These are phyloP conservation scores for Perca schrenkii DNA, from an alignment of 2,113 vertebrate genomes.

Conservation along the genomic window DNA sequence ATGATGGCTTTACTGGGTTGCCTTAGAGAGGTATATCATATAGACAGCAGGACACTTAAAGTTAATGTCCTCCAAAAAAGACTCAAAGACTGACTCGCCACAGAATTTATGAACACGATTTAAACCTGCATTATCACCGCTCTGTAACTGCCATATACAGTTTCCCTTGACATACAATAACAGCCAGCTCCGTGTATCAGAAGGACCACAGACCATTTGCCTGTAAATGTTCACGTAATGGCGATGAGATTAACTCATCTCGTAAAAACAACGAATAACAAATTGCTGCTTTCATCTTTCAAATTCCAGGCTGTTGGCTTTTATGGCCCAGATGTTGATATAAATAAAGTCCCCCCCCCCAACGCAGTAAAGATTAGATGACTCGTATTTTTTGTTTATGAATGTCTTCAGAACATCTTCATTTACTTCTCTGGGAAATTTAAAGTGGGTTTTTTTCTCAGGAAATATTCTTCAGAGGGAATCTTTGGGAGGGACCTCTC, in stretches of 20 bases:
- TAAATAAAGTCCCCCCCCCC: constrained; percentile 44
- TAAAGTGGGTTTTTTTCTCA: constrained; percentile 29
- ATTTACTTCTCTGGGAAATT: constrained; percentile 38
- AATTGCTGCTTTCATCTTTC: constrained; percentile 74
- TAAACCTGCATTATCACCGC: constrained; percentile 65
- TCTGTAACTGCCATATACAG: constrained; percentile 54
- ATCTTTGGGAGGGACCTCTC: constrained; percentile 15
- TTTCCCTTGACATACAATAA: constrained; percentile 46
- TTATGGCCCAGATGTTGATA: constrained; percentile 71
- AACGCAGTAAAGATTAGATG: constrained; percentile 67
- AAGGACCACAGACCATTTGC: constrained; percentile 42
- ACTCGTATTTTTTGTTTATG: constrained; percentile 62
- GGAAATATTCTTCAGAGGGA: constrained; percentile 10
- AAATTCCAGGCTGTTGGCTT: constrained; percentile 63
- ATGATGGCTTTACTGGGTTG: constrained; percentile 42
- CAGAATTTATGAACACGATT: constrained; percentile 70
- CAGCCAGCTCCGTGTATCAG: constrained; percentile 35
- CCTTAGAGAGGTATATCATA: constrained; percentile 46
- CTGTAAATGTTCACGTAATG: constrained; percentile 56
- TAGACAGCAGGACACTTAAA: constrained; percentile 59
- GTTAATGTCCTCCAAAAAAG: constrained; percentile 57
- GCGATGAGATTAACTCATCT: constrained; percentile 66
- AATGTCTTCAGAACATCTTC: constrained; percentile 53
- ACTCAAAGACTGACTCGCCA: constrained; percentile 39
- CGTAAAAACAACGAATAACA: constrained; percentile 76